Base-by-base conservation (phyloP, 2,797 vertebrate species). In the Valencia hispanica region DNA sequence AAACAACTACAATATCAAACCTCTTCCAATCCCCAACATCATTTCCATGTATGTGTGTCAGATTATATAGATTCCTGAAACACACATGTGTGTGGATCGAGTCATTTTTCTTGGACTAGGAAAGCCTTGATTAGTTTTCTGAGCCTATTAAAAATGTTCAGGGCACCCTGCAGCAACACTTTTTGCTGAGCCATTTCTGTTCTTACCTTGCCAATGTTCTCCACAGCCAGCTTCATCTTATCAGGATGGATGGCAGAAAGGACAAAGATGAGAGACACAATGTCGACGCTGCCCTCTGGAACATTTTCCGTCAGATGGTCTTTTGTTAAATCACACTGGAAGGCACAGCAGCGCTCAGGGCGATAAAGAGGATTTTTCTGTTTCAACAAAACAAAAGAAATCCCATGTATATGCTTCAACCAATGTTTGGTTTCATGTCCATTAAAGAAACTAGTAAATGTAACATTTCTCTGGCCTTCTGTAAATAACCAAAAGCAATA, bases 161-260 rank as follows among this genome's bases (percentile, higher is more conserved):
- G 41, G 25, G 25, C 10, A 39, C 1, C 10, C 18, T 48, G 5
- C 34, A 41, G 0, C 27, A 17, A 70, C 20, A 47, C 27, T 65
- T 4, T 57, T 25, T 65, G 27, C 25, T 34, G 0, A 2, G 0
- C 0, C 25, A 17, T 27, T 9, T 76, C 11, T 66, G 47, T 5
- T 87, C 94, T 91, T 89, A 98, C 98, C 96, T 95, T 96, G 91
- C 93, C 94, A 79, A 98, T 93, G 85, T 99, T 99, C 84, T 93
- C 88, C 81, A 99, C 74, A 68, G 94, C 96, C 84, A 94, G 91
- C 83, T 79, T 94, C 98, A 99, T 99, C 95, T 97, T 99, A 70
- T 98, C 96, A 1, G 98, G 98, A 87, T 99, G 97, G 87, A 99
- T 70, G 51, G 97, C 96, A 20, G 98, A 99, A 73, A 99, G 95